Evolutionary conservation across 2,113 vertebrate species (phyloP).

Genomic region (Rhinoptilus africanus): DNA sequence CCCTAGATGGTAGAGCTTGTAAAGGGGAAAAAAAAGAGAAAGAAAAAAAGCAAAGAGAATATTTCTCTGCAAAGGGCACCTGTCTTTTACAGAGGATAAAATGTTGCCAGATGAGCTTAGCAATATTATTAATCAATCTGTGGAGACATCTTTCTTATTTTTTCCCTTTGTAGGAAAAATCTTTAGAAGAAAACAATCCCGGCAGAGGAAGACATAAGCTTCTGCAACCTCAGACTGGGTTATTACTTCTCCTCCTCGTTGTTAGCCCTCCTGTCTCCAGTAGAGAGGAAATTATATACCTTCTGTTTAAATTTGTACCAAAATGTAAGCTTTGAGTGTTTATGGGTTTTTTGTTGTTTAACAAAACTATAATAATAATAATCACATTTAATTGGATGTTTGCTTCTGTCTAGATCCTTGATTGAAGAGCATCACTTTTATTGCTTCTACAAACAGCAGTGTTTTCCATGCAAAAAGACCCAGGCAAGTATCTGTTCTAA

Average conservation of each 20-base stretch:
- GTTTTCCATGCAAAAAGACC: not conserved
- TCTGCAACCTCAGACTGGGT: not conserved
- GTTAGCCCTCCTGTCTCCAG: not conserved
- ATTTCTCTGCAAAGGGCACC: constrained; percentile 37
- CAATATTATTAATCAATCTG: constrained; percentile 11
- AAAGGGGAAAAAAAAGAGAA: not conserved
- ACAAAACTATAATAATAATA: not conserved
- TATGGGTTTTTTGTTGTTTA: not conserved
- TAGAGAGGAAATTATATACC: not conserved
- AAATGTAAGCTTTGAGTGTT: not conserved
- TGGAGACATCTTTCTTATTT: not conserved
- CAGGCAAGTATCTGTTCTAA: not conserved
- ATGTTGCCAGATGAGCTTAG: not conserved
- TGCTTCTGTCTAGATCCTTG: not conserved
- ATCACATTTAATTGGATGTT: not conserved
- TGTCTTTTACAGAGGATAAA: constrained; percentile 42
- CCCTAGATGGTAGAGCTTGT: not conserved
- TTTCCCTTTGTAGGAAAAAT: not conserved
- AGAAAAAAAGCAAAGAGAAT: not conserved
- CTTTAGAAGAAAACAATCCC: not conserved
- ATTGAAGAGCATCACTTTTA: not conserved
- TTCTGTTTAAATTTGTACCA: not conserved
- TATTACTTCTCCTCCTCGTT: not conserved
- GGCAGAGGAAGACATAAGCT: not conserved
- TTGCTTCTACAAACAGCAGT: not conserved